phyloP scores from a whole-genome alignment of 2,797 vertebrate genomes.

The Bovichtus variegatus region DNA sequence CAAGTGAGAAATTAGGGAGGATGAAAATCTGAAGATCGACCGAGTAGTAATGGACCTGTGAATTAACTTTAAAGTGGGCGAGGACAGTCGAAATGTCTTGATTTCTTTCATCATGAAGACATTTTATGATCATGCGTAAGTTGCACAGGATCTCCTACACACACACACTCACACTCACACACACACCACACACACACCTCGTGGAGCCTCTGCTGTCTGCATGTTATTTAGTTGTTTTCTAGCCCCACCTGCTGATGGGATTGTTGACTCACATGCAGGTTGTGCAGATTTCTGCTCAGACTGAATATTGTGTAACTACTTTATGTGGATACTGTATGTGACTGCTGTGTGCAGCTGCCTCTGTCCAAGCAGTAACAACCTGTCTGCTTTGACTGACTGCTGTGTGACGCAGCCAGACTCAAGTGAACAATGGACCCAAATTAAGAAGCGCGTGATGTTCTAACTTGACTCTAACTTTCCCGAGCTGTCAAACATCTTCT shows the following conservation, averaged over 20 bases:
- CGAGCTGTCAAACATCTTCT: neutral
- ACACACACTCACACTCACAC: no score
- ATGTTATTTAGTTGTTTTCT: slow-evolving; percentile 46
- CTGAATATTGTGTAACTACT: slow-evolving; percentile 12
- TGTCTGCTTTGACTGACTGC: slow-evolving; percentile 1
- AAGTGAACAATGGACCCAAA: neutral
- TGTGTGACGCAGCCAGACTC: slow-evolving; percentile 1
- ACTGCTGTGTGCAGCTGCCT: neutral
- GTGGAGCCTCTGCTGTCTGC: neutral
- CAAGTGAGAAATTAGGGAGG: neutral
- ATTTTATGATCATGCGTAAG: neutral
- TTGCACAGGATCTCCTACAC: neutral
- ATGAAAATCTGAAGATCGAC: neutral
- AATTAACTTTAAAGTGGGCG: no score
- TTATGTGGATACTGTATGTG: slow-evolving; percentile 15
- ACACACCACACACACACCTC: neutral
- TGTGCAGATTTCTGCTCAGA: neutral
- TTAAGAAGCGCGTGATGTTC: neutral
- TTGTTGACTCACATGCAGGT: slow-evolving; percentile 23
- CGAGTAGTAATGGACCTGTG: no score
- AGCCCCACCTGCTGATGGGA: slow-evolving; percentile 75
- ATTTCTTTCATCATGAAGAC: neutral
- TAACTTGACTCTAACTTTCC: neutral
- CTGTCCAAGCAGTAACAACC: slow-evolving; percentile 12
- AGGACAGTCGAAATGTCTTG: neutral